Percentiles rank a stretch among this genome's conserved stretches.
phyloP scores from a whole-genome alignment of 1,140 invertebrate species.

The Oreohelix idahoensis region DNA sequence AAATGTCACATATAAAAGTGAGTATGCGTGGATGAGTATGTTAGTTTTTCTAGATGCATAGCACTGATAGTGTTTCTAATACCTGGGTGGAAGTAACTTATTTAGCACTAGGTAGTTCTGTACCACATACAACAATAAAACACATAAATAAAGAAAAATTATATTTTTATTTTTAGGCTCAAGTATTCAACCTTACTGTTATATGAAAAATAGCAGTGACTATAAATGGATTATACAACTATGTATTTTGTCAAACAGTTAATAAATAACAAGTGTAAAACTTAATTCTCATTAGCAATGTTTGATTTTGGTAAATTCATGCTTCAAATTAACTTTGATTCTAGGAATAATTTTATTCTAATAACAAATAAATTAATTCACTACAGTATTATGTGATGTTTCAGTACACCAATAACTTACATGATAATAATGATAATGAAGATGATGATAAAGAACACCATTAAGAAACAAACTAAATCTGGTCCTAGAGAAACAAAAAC shows the following conservation, averaged over 20 bases:
- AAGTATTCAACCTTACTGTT: neutral
- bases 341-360: too few species aligned
- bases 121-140: neutral
- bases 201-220: neutral
- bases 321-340: too few species aligned
- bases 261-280: neutral
- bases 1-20: neutral
- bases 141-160: neutral
- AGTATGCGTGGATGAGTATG: constrained; percentile 5
- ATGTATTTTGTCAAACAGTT: neutral
- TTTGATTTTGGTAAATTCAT: neutral
- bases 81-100: neutral
- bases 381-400: too few species aligned
- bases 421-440: neutral
- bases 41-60: neutral
- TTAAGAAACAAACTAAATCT: neutral
- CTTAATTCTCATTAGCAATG: neutral
- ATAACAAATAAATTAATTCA: too few species aligned
- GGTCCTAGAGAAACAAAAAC: neutral
- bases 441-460: neutral
- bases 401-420: too few species aligned
- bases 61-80: neutral
- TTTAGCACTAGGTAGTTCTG: neutral
- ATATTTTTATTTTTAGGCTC: neutral
- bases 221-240: neutral